Base-by-base conservation (phyloP, 2,888 invertebrate species). In the Drosophila planitibia region DNA sequence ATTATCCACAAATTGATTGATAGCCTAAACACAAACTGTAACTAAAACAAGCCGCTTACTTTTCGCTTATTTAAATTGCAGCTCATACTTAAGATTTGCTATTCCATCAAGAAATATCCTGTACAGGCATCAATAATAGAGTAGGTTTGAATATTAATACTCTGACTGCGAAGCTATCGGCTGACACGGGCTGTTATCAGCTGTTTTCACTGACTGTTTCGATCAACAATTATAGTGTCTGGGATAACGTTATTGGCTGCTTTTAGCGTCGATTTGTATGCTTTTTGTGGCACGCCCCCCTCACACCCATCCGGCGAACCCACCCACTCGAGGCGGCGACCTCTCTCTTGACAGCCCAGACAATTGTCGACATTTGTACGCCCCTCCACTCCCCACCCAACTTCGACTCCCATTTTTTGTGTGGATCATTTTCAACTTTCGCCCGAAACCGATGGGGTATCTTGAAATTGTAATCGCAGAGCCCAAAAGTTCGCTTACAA, bases 231-330 rank as follows among this genome's bases (percentile, higher is more conserved):
- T 82, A 69, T 81, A 81, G 69, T 79, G 68, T 51, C 63, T 66
- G 47, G 33, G 60, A 72, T 55, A 61, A 69, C 57, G 68, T 79
- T 74, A 83, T 73, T 79, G 76, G 75, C 74, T 57, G 80, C 85
- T 74, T 82, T 89, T 83, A 85, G 74, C 78, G 70, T 74, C 83
- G 76, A 83, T 88, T 85, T 88, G 78, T 83, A 69, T 80, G 66
- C 74, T 47, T 25, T 25, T 9, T 53, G 77, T 63, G 70, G 37
- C 59, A 73, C 86, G 74, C 83, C 88, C 54, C 57, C 65, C n/a
- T 16, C 33, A 52, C 53, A 9, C 63, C 41, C 33, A 54, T 12
- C 47, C 44, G 30, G 7, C 22, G 55, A n/a, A 5, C 58, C 60
- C 54, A 35, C 25, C 54, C 25, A 37, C 35, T 25, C 32, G 37